A percentile compares a stretch with the other conserved stretches of the same genome.
phyloP scores from a whole-genome alignment of 2,888 invertebrate genomes.

The Smittia aterrima region DNA sequence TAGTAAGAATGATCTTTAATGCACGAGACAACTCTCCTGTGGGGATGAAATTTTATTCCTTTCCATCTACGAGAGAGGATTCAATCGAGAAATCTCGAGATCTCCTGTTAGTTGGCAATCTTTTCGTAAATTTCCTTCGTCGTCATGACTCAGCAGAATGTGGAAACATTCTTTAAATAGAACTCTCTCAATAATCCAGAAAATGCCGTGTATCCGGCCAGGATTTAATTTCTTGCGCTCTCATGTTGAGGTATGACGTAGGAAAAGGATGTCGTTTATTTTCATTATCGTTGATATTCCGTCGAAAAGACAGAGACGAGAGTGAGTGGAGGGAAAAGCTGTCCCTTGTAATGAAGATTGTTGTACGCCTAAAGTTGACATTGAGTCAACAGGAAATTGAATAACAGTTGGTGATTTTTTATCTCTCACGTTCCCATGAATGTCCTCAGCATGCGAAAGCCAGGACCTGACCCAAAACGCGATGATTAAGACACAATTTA shows the following conservation, averaged over 20 bases:
- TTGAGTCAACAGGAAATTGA: not conserved
- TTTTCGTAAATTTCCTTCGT: not conserved
- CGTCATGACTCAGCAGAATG: not conserved
- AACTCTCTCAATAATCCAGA: not conserved
- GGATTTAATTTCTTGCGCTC: not conserved
- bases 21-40: not conserved
- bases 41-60: not conserved
- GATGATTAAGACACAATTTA: slow-evolving; percentile 8
- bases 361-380: not conserved
- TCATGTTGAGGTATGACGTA: not conserved
- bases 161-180: not conserved
- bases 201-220: not conserved
- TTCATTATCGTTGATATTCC: slow-evolving; percentile 1
- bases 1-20: slow-evolving; percentile 27
- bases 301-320: no score
- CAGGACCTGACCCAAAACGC: not conserved
- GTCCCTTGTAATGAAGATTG: not conserved
- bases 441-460: no score
- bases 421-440: not conserved
- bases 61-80: not conserved
- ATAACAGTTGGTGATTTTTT: slow-evolving; percentile 8
- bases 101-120: not conserved
- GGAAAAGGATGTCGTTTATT: not conserved
- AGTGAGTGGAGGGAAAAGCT: not conserved
- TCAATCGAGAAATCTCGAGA: no score